Base-by-base conservation (phyloP, 2,888 invertebrate species). In the Myathropa florea region DNA sequence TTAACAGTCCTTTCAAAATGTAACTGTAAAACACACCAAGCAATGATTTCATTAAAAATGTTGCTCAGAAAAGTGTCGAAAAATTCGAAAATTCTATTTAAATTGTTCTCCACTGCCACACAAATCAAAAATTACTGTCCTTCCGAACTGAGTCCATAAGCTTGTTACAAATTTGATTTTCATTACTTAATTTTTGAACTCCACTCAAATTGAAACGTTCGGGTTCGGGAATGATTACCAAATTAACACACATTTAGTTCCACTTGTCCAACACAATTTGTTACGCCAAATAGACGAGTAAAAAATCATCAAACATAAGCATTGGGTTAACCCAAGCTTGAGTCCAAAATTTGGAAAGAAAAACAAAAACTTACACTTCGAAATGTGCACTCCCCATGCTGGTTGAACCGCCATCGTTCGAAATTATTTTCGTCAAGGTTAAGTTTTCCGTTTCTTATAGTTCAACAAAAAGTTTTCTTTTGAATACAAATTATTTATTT, bases 361-460 rank as follows among this genome's bases (percentile, higher is more conserved):
- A 23, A 7, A 23, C 23, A 26, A 65, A 33, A 89, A 92, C 92
- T 92, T 92, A 92, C 92, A 92, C 89, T 89, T 90, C 72, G 92
- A 91, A 61, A 92, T 83, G 89, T 67, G 90, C 86, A 91, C 85
- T 88, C 92, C 92, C 92, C 92, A 92, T 89, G 89, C 89, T 73
- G 92, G 92, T 88, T 92, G 92, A 88, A 90, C 90, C 88, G 91
- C 90, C 92, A 92, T 92, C 89, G 88, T 89, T 72, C 63, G 28
- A 67, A 70, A 36, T 89, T 89, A 33, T 81, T 85, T 83, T 90
- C 12, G 55, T 64, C 30, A 65, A 28, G 53, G 12, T 53, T 71
- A 61, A 72, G 9, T 65, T 59, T 63, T 64, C 12, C 12, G 67
- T 59, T 64, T 18, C 46, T 18, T 7, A 7, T 18, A 46, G 18